Evolutionary conservation across 2,113 vertebrate species (phyloP).

Genomic region (Todiramphus saurophagus): DNA sequence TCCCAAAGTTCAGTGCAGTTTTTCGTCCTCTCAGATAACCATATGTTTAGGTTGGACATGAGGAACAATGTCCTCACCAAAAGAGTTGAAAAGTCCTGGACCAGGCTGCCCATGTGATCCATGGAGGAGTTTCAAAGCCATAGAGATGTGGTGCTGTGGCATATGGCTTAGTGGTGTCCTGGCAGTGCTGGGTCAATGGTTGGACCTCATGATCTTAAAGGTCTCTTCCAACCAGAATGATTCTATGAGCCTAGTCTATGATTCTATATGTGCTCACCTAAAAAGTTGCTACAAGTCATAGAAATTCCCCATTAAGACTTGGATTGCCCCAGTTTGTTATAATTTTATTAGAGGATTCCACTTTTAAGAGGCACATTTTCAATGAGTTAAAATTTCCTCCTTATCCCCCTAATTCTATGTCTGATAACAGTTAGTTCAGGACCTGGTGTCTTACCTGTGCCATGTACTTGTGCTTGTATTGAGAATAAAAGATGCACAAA

Average conservation of each 20-base stretch:
- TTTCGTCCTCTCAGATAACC: neutral
- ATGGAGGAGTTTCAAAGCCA: neutral
- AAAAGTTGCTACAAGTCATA: neutral
- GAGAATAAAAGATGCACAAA: neutral
- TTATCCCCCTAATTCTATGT: neutral
- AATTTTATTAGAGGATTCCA: neutral
- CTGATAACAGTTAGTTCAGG: neutral
- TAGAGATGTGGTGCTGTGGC: neutral
- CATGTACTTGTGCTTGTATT: accelerated
- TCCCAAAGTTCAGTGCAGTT: accelerated
- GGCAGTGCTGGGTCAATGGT: neutral
- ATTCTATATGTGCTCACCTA: neutral
- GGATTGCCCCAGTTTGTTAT: neutral
- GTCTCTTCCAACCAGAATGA: neutral
- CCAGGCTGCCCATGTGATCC: too few relatives aligned
- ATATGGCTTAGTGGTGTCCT: neutral
- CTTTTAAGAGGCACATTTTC: neutral
- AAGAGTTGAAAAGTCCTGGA: neutral
- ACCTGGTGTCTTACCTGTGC: neutral
- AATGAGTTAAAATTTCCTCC: neutral
- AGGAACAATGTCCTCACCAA: neutral
- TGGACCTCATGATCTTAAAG: neutral
- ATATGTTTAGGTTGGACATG: neutral
- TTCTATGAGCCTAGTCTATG: neutral
- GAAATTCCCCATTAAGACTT: neutral